Evolutionary conservation across 2,888 invertebrate genomes (phyloP).

Genomic region (Nemotelus nigrinus): DNA sequence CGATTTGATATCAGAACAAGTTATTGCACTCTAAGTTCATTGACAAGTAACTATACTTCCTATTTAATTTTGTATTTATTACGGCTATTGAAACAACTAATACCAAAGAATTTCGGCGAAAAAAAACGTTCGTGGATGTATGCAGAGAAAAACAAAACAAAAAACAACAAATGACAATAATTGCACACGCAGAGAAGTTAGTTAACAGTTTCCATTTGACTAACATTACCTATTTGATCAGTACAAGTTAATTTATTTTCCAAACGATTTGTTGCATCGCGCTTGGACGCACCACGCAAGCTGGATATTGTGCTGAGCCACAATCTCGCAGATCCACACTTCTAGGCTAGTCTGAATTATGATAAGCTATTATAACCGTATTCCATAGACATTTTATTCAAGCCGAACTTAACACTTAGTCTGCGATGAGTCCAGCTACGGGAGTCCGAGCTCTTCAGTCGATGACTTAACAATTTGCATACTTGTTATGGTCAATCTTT

Average conservation of each 20-base stretch:
- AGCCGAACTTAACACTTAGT: background rate
- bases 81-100: too few species aligned
- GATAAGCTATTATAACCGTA: conserved; percentile 30
- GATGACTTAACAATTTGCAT: conserved; percentile 43
- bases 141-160: background rate
- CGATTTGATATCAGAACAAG: too few species aligned
- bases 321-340: background rate
- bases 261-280: conserved; percentile 1
- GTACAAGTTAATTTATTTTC: conserved; percentile 13
- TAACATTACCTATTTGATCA: conserved; percentile 29
- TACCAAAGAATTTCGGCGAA: background rate
- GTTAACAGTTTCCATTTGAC: conserved; percentile 33
- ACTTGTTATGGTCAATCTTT: conserved; percentile 36
- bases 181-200: conserved; percentile 19
- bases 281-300: background rate
- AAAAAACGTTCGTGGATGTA: background rate
- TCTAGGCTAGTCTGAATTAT: background rate
- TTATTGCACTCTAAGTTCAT: too few species aligned
- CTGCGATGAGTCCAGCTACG: background rate
- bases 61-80: too few species aligned
- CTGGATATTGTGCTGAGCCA: conserved; percentile 3
- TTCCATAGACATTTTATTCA: conserved; percentile 15
- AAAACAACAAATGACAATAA: background rate
- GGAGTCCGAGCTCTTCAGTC: background rate
- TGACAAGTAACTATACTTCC: too few species aligned